Base-by-base conservation (phyloP, 2,888 invertebrate genomes). In the Cephus nigrinus region DNA sequence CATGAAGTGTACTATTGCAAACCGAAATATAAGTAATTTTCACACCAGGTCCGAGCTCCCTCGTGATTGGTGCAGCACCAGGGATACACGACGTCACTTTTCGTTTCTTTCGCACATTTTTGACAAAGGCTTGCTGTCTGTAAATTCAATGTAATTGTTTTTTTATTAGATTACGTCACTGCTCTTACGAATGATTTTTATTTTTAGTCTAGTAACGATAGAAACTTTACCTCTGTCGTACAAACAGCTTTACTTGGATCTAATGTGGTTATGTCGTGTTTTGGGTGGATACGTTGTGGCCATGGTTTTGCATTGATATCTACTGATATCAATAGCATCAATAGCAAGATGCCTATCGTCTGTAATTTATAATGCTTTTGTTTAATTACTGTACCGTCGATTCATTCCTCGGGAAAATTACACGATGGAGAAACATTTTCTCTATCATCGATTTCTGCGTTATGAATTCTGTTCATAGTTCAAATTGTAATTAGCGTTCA, bases 61-160 rank as follows among this genome's bases (percentile, higher is more conserved):
- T 83, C 83, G 79, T 83, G 80, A 80, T 83, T 78, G 12, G 81
- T 78, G 35, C 83, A 83, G 68, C 83, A 83, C 83, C 83, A 83
- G 40, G 83, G 83, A 81, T 83, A 35, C 74, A 74, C 74, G 32
- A 71, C 71, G 71, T 12, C 31, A 33, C 71, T 71, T 33, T 71
- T 71, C 33, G 71, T 71, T 71, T 71, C 9, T 31, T 71, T 71
- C 4, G 71, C 71, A 23, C 71, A 71, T 71, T 71, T 5, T 23
- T 71, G 71, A 32, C 71, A 71, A 23, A 71, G 71, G 23, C 15
- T 33, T 3, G 31, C 71, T 15, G 71, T 71, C 71, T 71, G 71
- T 23, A 71, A 71, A 71, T 71, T 23, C 3, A 71, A 23, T 23
- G 9, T 55, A 55, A 15, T 23, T 40, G 1, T 69, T 32, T 31